Evolutionary conservation across 1,140 invertebrate genomes (phyloP), one percentile per base, ranked within the genome.

Genomic region (Chlorops oryzae): DNA sequence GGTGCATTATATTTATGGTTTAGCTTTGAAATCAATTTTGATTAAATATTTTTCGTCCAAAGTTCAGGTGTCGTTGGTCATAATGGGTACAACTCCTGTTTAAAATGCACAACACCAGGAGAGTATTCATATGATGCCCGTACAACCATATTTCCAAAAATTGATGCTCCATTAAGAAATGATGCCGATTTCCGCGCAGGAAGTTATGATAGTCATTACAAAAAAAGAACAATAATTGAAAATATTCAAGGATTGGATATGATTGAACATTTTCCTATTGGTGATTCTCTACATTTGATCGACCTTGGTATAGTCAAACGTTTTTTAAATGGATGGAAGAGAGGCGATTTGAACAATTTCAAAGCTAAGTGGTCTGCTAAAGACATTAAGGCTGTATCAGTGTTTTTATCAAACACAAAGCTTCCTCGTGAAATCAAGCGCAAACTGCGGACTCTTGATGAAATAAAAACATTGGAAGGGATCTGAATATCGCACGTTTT

Each of bases 281-380:
- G 18, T n/a, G 61, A 63, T 46, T 61, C 37, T 47, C 56, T 15
- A 58, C n/a, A n/a, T n/a, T n/a, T n/a, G n/a, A n/a, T n/a, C n/a
- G n/a, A n/a, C n/a, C n/a, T n/a, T n/a, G n/a, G 61, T n/a, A 45
- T 63, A 17, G 58, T 59, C 54, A 62, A 63, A 47, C 44, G 54
- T 38, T 55, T 56, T 41, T 28, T 59, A 4, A 43, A 34, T 7
- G 55, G 52, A 10, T 63, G 59, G 52, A 49, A 28, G 32, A 49
- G 59, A 54, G 58, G 56, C 2, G 54, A 42, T 37, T 45, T 40
- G 9, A 38, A 46, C 13, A 40, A 12, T 9, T 41, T 22, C 9
- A 55, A 55, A 41, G 28, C 28, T 7, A 7, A n/a, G 7, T 55
- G 48, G 48, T 15, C 24, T 15, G 9, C 18, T 32, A 25, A 24